A percentile compares a stretch with the other conserved stretches of the same genome.
These are phyloP conservation scores for Boulengeromyrus knoepffleri DNA, from an alignment of 2,113 vertebrate species.

Conservation along the genomic window DNA sequence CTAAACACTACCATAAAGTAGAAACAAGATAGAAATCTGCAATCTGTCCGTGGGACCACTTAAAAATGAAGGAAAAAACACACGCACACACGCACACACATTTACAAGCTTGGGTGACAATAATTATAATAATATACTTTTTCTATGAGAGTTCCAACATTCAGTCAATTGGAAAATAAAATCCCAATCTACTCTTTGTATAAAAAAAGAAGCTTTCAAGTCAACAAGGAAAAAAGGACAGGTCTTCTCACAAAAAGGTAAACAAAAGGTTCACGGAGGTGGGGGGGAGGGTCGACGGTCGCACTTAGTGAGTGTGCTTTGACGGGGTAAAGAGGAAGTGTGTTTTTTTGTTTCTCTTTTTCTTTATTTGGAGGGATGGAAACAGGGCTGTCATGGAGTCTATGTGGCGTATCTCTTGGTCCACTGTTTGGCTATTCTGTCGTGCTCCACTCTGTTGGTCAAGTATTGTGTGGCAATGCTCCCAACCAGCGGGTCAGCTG, in stretches of 20 bases:
- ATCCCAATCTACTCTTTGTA: slow-evolving; percentile 48
- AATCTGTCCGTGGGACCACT: slow-evolving; percentile 65
- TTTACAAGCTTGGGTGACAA: slow-evolving; percentile 69
- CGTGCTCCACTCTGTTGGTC: slow-evolving; percentile 88
- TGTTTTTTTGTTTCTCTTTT: slow-evolving; percentile 7
- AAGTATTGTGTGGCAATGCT: slow-evolving; percentile 86
- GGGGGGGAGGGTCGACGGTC: slow-evolving; percentile 69
- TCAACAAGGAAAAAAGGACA: slow-evolving; percentile 46
- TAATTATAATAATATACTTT: slow-evolving; percentile 72
- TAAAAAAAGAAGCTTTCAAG: slow-evolving; percentile 46
- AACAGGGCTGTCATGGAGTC: slow-evolving; percentile 14
- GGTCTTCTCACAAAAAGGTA: slow-evolving; percentile 67
- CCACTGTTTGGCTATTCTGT: slow-evolving; percentile 88
- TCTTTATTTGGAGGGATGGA: slow-evolving; percentile 2
- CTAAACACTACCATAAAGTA: slow-evolving; percentile 70
- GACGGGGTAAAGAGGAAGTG: slow-evolving; percentile 49
- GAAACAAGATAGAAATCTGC: slow-evolving; percentile 77
- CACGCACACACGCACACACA: slow-evolving; percentile 49
- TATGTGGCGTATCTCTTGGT: slow-evolving; percentile 88
- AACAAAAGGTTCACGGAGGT: slow-evolving; percentile 58
- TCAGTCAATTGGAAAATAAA: slow-evolving; percentile 73
- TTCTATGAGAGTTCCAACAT: slow-evolving; percentile 75
- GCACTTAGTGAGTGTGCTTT: slow-evolving; percentile 98
- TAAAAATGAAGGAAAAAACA: slow-evolving; percentile 57
- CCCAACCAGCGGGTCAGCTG: slow-evolving; percentile 81